Evolutionary conservation across 2,113 vertebrate genomes (phyloP).

Genomic region (Cyanoliseus patagonus): DNA sequence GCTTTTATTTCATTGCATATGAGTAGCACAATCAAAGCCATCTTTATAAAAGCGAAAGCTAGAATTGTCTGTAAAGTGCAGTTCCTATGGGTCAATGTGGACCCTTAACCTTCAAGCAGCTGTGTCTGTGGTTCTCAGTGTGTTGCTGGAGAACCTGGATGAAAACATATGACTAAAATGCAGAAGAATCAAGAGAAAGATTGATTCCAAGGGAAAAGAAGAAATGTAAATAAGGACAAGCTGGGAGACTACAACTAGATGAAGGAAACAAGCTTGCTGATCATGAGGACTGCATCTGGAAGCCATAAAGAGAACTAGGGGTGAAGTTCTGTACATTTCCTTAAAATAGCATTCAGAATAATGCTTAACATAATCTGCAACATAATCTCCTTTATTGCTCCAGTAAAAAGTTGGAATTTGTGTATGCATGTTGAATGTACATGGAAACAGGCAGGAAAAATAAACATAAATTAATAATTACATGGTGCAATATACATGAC

Average conservation of each 20-base stretch:
- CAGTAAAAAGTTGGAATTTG: background rate
- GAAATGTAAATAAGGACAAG: background rate
- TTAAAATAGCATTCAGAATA: background rate
- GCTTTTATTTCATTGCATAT: background rate
- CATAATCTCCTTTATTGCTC: background rate
- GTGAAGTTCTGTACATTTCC: background rate
- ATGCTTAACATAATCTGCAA: background rate
- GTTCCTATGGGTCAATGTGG: background rate
- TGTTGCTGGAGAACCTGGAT: background rate
- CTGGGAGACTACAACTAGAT: background rate
- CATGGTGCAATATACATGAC: conserved; percentile 23
- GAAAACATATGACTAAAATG: background rate
- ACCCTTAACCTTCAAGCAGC: background rate
- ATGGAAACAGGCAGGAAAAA: conserved; percentile 6
- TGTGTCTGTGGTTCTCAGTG: background rate
- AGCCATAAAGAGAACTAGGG: background rate
- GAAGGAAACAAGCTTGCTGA: background rate
- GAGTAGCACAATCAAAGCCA: background rate
- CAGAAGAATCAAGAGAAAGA: background rate
- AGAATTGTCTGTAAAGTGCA: background rate
- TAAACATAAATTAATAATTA: conserved; percentile 29
- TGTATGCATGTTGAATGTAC: background rate
- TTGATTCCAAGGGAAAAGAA: background rate
- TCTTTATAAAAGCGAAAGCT: background rate
- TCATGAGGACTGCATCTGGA: background rate